Evolutionary conservation across 2,113 vertebrate genomes (phyloP).

Genomic region (Butorides virescens): DNA sequence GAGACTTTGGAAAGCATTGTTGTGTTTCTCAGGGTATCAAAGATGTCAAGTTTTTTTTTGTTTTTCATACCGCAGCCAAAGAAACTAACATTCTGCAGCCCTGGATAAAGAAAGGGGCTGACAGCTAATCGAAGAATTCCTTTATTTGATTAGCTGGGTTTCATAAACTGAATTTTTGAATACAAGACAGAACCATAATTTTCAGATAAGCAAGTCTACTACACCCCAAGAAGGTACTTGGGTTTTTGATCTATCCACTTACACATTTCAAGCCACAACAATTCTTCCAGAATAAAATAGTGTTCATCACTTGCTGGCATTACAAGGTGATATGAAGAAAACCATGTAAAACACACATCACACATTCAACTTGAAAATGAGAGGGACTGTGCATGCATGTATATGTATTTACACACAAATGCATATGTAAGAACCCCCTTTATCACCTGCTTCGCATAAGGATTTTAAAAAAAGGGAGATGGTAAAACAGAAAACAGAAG

Average conservation of each 20-base stretch:
- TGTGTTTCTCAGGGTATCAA: neutral
- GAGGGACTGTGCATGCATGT: too few species aligned
- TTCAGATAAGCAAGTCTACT: neutral
- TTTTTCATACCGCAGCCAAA: neutral
- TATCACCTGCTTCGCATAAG: neutral
- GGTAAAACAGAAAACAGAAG: neutral
- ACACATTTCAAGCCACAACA: neutral
- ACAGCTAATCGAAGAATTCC: neutral
- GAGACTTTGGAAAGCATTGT: neutral
- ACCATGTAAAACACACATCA: neutral
- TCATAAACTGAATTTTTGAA: neutral
- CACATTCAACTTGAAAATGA: neutral
- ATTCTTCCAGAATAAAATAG: neutral
- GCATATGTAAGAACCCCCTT: neutral
- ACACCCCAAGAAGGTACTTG: neutral
- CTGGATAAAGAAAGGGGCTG: neutral
- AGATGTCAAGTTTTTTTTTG: neutral
- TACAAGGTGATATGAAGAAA: neutral
- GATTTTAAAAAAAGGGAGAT: neutral
- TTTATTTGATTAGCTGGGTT: neutral
- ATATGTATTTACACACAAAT: fast-evolving
- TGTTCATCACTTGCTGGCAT: neutral
- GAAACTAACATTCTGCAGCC: neutral
- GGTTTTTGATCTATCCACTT: neutral
- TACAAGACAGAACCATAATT: neutral